These are phyloP conservation scores for Leucophenga maculata DNA, from an alignment of 2,888 invertebrate genomes.

Conservation along the genomic window DNA sequence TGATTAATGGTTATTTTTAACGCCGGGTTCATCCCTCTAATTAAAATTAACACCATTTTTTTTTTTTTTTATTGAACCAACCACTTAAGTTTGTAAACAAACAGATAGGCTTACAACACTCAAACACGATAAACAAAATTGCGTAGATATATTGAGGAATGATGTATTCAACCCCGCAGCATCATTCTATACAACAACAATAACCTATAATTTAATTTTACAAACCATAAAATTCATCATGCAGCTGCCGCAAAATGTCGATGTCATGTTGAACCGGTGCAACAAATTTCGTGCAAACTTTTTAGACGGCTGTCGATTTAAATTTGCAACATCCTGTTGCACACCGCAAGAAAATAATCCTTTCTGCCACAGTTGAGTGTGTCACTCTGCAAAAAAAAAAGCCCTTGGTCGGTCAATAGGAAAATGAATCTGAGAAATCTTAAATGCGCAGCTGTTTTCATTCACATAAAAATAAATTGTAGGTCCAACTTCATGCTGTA, in stretches of 20 bases:
- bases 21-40: constrained; percentile 18
- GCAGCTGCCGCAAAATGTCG: constrained; percentile 12
- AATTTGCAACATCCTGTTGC: constrained; percentile 62
- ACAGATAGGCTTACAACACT: too few species aligned
- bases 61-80: constrained; percentile 13
- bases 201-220: constrained; percentile 1
- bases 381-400: constrained; percentile 28
- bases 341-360: constrained; percentile 11
- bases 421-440: too few species aligned
- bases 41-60: constrained; percentile 32
- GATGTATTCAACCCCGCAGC: neutral
- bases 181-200: too few species aligned
- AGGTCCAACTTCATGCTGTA: too few species aligned
- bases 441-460: constrained; percentile 2
- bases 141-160: neutral
- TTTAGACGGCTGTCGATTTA: constrained; percentile 9
- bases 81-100: constrained; percentile 1
- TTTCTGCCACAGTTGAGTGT: neutral
- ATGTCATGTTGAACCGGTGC: too few species aligned
- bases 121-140: neutral
- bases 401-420: constrained; percentile 12
- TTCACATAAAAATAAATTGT: neutral
- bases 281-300: neutral
- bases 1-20: too few species aligned
- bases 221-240: constrained; percentile 23